Base-by-base conservation (phyloP, 92 coral and sea anemone species). In the Metridium senile region DNA sequence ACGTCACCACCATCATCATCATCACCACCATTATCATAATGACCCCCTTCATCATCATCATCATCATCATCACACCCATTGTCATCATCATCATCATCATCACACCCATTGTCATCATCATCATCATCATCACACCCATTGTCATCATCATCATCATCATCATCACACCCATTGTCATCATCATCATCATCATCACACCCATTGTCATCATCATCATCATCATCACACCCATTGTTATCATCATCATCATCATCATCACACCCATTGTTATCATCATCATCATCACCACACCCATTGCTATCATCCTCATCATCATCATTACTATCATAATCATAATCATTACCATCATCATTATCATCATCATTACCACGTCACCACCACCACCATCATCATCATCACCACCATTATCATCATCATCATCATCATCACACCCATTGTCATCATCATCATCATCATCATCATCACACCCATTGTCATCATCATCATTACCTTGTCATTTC, bases 401-500 rank as follows among this genome's bases (percentile, higher is more conserved):
- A 62, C 9, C 18, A 9, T 3, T 62, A 26, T 20, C 17, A 13
- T 20, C 31, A 62, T 13, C 28, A 19, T 19, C 33, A 62, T 20
- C 28, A 26, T 25, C 27, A 62, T n/a, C 35, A n/a, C 13, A 6
- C 6, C 13, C 49, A 39, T 39, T 13, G 13, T 67, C 51, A 33
- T 67, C 23, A 49, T 11, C 26, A 67, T 29, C 26, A 31, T 39
- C 49, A 39, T 39, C 49, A 39, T 39, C 49, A 39, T 39, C 49
- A 39, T 39, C 49, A 39, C 13, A 6, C 6, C 13, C 49, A 39
- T 39, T 13, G 13, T 67, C 51, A 33, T 67, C 23, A 67, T 33
- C 17, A 26, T n/a, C 28, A 28, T 1, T 61, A 87, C 91, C 88
- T 20, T 31, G 33, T 79, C 75, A 87, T 79, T 30, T 84, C 85